Conservation (phyloP, 2,888 invertebrate species). For the Netelia inedita region DNA sequence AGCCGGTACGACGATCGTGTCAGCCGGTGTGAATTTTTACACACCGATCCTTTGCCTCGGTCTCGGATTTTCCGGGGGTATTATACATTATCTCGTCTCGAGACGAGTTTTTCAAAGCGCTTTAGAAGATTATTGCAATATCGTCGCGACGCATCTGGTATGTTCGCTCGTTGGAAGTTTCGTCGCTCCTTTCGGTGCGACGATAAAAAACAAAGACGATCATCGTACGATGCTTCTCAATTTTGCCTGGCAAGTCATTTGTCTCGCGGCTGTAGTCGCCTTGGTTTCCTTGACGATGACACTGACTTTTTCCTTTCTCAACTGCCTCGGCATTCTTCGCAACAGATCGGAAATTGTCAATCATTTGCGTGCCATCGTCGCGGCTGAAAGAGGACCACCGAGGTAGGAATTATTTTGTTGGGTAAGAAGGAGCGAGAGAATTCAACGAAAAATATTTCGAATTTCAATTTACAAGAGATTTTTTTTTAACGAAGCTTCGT, state of each 20-base stretch:
- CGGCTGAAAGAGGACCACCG: conserved; percentile 66
- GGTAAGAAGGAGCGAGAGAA: not conserved
- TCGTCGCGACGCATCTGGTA: conserved; percentile 79
- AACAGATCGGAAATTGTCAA: conserved; percentile 77
- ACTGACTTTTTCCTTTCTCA: conserved; percentile 69
- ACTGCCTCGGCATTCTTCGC: conserved; percentile 73
- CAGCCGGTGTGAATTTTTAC: conserved; percentile 81
- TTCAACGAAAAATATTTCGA: not conserved
- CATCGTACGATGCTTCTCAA: conserved; percentile 61
- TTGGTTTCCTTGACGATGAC: conserved; percentile 68
- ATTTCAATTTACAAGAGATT: not conserved
- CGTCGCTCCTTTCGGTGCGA: conserved; percentile 76
- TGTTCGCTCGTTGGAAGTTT: conserved; percentile 79
- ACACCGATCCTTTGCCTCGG: conserved; percentile 75
- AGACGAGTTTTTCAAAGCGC: conserved; percentile 77
- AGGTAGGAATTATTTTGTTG: conserved; percentile 58
- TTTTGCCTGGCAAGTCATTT: conserved; percentile 76
- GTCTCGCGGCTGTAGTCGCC: conserved; percentile 68
- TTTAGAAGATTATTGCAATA: conserved; percentile 83
- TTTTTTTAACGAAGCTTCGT: not conserved
- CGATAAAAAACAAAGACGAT: conserved; percentile 15
- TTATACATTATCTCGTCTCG: conserved; percentile 77
- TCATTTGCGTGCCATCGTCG: conserved; percentile 73
- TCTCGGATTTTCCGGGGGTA: conserved; percentile 72
- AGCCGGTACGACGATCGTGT: conserved; percentile 80